Base-by-base conservation (phyloP, 2,888 invertebrate species). In the Dione juno region DNA sequence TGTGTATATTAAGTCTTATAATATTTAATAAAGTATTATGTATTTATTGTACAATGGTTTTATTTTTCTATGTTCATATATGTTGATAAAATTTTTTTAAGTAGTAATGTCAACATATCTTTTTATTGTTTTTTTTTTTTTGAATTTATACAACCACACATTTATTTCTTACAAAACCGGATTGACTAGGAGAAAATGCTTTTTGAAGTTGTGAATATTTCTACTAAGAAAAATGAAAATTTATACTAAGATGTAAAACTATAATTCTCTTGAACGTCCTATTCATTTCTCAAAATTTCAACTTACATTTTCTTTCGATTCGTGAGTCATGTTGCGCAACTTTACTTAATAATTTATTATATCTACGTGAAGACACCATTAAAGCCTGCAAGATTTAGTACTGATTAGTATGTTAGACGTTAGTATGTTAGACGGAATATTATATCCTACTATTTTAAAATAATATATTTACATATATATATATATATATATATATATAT, bases 301-400 rank as follows among this genome's bases (percentile, higher is more conserved):
- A n/a, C n/a, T 61, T 43, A 43, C 43, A 61, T 61, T 45, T 45
- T 61, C 43, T 45, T 53, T 61, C 59, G 43, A 45, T 61, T 43
- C 10, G 48, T 48, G 19, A 50, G 50, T 37, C 19, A 14, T 50
- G 64, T 63, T 45, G 45, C 21, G 45, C 19, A 19, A 43, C 50
- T 50, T 50, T 28, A n/a, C 43, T 66, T 43, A 28, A 37, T 40
- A 64, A 69, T 69, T 69, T 69, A 69, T 69, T 50, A 41, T 69
- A 16, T 21, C 45, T 64, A 69, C 69, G 69, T 69, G 69, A 57
- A 69, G 57, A 64, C 64, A 54, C 64, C 63, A 69, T 69, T 69
- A 69, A 50, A 16, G 64, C 19, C 19, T 50, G 37, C 64, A 50
- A 64, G 64, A 64, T 64, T 64, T 64, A 64, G 19, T 50, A 64